Evolutionary conservation across 2,888 invertebrate genomes (phyloP).

Genomic region (Ethmia dodecea): DNA sequence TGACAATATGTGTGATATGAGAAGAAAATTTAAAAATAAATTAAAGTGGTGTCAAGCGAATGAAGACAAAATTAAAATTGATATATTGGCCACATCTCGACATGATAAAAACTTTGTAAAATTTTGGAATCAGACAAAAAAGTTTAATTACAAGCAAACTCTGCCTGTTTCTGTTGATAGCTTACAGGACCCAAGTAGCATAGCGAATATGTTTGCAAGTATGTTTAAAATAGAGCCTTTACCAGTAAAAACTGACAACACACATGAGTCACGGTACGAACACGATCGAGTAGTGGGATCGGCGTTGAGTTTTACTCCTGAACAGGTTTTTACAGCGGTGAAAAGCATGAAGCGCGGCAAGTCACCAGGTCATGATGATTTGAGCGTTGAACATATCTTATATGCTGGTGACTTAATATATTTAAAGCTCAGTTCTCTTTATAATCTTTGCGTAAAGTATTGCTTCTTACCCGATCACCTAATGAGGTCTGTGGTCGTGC

Average conservation of each 20-base stretch:
- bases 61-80: slow-evolving; percentile 8
- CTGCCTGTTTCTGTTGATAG: slow-evolving; percentile 16
- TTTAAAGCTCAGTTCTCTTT: slow-evolving; percentile 1
- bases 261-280: not conserved
- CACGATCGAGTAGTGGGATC: not conserved
- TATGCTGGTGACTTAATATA: slow-evolving; percentile 10
- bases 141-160: slow-evolving; percentile 7
- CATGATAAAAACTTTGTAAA: slow-evolving; percentile 2
- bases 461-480: slow-evolving; percentile 5
- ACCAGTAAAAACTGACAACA: not conserved
- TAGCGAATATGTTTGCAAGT: not conserved
- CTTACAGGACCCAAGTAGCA: not conserved
- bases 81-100: slow-evolving; percentile 5
- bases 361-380: slow-evolving; percentile 13
- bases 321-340: not conserved
- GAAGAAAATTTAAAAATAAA: slow-evolving; percentile 10
- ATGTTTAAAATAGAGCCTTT: too few relatives aligned
- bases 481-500: slow-evolving; percentile 13
- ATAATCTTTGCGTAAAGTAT: slow-evolving; percentile 4
- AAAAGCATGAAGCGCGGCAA: too few relatives aligned
- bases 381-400: slow-evolving; percentile 13
- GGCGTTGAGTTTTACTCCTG: slow-evolving; percentile 4
- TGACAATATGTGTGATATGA: slow-evolving; percentile 8
- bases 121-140: slow-evolving; percentile 9
- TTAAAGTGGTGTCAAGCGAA: slow-evolving; percentile 10